Base-by-base conservation (phyloP, 2,797 vertebrate genomes). In the Lacerta viridis region DNA sequence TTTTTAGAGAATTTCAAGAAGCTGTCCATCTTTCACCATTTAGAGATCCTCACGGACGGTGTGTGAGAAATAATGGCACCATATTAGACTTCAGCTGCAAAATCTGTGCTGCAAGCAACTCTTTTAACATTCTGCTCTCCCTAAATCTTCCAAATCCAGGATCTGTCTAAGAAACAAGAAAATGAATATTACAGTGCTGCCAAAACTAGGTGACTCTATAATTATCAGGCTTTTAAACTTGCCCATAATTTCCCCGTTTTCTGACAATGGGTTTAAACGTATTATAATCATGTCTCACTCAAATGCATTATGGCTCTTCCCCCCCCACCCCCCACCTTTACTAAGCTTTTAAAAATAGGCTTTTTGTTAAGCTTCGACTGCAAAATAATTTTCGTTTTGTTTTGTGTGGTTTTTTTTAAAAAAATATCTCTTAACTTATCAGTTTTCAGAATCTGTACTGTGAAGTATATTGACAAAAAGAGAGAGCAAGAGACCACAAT, bases 171-270 rank as follows among this genome's bases (percentile, higher is more conserved):
- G 88, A 91, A 89, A 75, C 33, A 33, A 87, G 76, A 87, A 93
- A 76, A 88, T 43, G 72, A 85, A 46, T 84, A 79, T 91, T 75
- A 59, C 4, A 55, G 59, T 46, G 90, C 88, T 93, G 93, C 95
- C 89, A 78, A 86, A 90, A 90, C 33, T 89, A 93, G 83, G 90
- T 90, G 93, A 94, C 80, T 89, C 83, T 94, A 18, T 96, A 93
- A 95, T 95, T 92, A 94, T 93, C 66, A 94, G 76, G 77, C 92
- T 94, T 95, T 93, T 59, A 92, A 93, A 94, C 41, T 87, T 92
- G 29, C 84, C 78, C 72, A 55, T 89, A 39, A 88, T 91, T 95
- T 93, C 92, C 89, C 91, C 89, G 90, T 82, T 94, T 92, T 79
- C 92, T 93, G 92, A 93, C 92, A 95, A 91, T 80, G 84, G 64